Percentiles rank a stretch among this genome's conserved stretches.
Conservation (phyloP, 2,113 vertebrate genomes). For the Argyrosomus japonicus region DNA sequence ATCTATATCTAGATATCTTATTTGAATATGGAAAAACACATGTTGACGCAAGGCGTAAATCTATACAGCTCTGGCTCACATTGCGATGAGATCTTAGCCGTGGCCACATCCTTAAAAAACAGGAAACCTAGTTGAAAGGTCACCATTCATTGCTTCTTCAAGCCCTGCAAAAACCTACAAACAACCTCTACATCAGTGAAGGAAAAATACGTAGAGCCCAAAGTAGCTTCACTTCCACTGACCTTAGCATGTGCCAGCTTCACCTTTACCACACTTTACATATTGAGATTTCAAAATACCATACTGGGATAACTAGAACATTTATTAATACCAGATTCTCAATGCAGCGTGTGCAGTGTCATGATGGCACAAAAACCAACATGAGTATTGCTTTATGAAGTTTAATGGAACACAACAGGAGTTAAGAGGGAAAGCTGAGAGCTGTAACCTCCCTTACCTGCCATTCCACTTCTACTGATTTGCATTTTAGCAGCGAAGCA, state of each 20-base stretch:
- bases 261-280: background rate
- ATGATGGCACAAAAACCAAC: background rate
- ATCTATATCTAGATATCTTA: background rate
- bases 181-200: background rate
- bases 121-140: background rate
- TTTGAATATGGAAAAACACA: background rate
- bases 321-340: background rate
- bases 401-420: too few relatives aligned
- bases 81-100: background rate
- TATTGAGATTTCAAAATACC: background rate
- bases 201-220: background rate
- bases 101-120: too few relatives aligned
- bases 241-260: background rate
- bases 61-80: background rate
- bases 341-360: background rate
- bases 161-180: background rate
- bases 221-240: background rate
- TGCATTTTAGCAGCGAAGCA: slow-evolving; percentile 51
- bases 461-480: slow-evolving; percentile 40
- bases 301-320: background rate
- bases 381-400: background rate
- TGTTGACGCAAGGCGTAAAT: background rate
- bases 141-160: background rate
- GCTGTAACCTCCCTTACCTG: background rate
- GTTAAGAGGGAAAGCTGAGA: background rate